phyloP scores from a whole-genome alignment of 1,140 invertebrate species.

The Stenopsyche tienmushanensis region DNA sequence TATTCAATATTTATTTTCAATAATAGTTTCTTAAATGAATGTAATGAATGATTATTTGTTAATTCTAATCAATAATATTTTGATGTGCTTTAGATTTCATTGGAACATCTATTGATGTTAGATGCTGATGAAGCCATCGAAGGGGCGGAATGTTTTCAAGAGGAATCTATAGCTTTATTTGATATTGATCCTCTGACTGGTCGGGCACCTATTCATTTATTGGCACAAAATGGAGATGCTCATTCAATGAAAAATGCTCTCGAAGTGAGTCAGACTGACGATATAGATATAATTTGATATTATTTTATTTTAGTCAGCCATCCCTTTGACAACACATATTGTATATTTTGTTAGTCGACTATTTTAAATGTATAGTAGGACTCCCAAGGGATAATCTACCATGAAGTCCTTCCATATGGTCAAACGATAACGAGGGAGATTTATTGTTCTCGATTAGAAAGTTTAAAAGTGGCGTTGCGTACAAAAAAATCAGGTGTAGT shows the following conservation, averaged over 20 bases:
- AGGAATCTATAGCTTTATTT: conserved; percentile 41
- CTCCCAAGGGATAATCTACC: too few relatives aligned
- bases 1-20: conserved; percentile 2
- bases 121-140: conserved; percentile 39
- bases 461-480: too few relatives aligned
- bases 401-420: too few relatives aligned
- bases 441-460: too few relatives aligned
- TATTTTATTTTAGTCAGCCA: not conserved
- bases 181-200: conserved; percentile 44
- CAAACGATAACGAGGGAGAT: too few relatives aligned
- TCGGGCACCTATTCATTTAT: conserved; percentile 45
- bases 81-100: conserved; percentile 33
- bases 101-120: conserved; percentile 39
- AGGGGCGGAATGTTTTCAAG: conserved; percentile 36
- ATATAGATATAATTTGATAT: conserved; percentile 1
- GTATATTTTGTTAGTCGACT: too few relatives aligned
- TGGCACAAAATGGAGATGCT: conserved; percentile 48
- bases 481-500: too few relatives aligned
- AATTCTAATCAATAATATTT: conserved; percentile 1
- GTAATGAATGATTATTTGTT: conserved; percentile 11
- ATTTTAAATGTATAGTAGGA: not conserved
- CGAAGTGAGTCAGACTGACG: conserved; percentile 44
- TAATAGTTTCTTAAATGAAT: not conserved
- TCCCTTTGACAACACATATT: not conserved
- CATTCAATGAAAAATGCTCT: conserved; percentile 46